phyloP scores from a whole-genome alignment of 2,797 vertebrate genomes.

The Podargus strigoides region DNA sequence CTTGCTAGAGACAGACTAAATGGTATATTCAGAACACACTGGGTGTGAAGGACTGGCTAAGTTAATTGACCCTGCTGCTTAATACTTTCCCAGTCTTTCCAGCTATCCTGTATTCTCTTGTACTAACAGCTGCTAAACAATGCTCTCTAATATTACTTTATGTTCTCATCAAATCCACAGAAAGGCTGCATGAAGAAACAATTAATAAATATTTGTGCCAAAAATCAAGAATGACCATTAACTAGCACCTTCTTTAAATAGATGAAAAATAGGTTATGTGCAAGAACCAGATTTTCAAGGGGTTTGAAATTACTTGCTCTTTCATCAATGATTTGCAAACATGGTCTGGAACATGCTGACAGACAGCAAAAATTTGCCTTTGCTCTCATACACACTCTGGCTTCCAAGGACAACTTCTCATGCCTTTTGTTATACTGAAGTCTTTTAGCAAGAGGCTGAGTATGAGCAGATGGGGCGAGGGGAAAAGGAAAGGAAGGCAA shows the following conservation, averaged over 20 bases:
- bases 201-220: background rate
- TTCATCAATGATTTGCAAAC: background rate
- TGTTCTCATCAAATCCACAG: background rate
- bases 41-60: background rate
- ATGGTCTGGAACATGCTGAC: background rate
- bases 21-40: background rate
- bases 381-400: background rate
- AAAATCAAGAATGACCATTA: background rate
- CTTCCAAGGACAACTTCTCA: background rate
- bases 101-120: background rate
- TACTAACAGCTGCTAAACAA: background rate
- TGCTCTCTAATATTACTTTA: background rate
- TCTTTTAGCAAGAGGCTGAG: background rate
- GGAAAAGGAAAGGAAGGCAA: slow-evolving; percentile 11
- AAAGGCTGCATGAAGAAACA: background rate
- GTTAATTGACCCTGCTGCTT: background rate
- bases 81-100: background rate
- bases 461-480: background rate
- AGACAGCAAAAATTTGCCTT: background rate
- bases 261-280: background rate
- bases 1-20: background rate
- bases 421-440: background rate
- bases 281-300: background rate
- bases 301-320: background rate
- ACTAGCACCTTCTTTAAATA: background rate